Evolutionary conservation across 2,888 invertebrate genomes (phyloP), one percentile per base, ranked within the genome.

Genomic region (Caenorhabditis doughertyi): DNA sequence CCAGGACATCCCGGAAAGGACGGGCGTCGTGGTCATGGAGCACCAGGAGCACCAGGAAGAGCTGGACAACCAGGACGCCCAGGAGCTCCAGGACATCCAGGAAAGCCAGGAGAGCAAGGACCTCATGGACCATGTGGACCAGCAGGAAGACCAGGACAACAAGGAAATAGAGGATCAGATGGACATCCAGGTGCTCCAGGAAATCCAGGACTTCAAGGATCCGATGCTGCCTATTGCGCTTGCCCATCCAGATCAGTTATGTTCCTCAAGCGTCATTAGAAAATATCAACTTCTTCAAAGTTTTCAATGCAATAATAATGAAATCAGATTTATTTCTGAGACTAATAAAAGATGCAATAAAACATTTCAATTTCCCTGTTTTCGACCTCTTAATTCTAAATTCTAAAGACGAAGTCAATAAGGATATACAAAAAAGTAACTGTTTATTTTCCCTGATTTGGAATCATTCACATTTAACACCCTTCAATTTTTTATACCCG

Each of bases 71-170:
- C 85, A 65, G 88, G 88, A 51, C 68, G 81, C 18, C 62, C 51
- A 25, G 89, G 89, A 51, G 62, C 72, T 23, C 72, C 84, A 51
- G 89, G 89, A 80, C 73, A 81, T 27, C 79, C 80, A 27, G 87
- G 87, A 77, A 23, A 55, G 8, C 67, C 79, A 16, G 84, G 84
- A 73, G 58, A 60, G 23, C 64, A 68, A 71, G 81, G 81, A 74
- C 47, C 70, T 62, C 67, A 49, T 16, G 79, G 79, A 65, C 56
- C 27, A 35, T 58, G 74, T 51, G 79, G 79, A 71, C 71, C 56
- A 56, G 65, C 79, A 35, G 79, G 79, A 70, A 32, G 44, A 32
- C 49, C 79, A 60, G 85, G 85, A 77, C 49, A 62, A 27, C 71
- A 70, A 68, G 86, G 86, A 80, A 73, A 79, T 44, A 65, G 60